Evolutionary conservation across 1,140 invertebrate species (phyloP), one percentile per base, ranked within the genome.

Genomic region (Tyrophagus putrescentiae): DNA sequence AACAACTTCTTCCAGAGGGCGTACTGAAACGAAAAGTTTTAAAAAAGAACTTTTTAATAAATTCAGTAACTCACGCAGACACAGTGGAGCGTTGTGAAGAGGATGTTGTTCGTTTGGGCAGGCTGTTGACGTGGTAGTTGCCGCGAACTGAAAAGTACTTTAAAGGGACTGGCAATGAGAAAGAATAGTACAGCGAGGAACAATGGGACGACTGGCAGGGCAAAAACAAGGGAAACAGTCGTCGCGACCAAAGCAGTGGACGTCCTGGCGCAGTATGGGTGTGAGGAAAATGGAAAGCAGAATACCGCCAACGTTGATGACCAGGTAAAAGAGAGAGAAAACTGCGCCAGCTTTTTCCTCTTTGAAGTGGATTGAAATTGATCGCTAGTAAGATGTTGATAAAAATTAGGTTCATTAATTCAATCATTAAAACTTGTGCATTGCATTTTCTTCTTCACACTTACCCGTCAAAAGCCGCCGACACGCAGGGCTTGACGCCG

Each of bases 101-200:
- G 74, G 31, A 94, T 76, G 70, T 93, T 94, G 29, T 87, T 89
- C 60, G 53, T 1, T 82, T 73, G 0, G 88, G 86, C 54, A 83
- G 76, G 65, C 81, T 80, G 11, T 85, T 81, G 45, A 75, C 80
- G 70, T 97, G 96, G 60, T 82, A 0, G 88, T 86, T 54, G 83
- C 76, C 65, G 81, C 80, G 11, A 85, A 81, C 45, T 75, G 80
- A 70, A 60, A 96, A 97, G 60, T 82, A 60, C 1, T 73, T 39
- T 13, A 39, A n/a, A 13, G n/a, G n/a, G 74, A 68, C 79, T 1
- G 73, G 91, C 91, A 62, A 76, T 63, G 23, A 84, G 70, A 69
- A 96, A 95, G 62, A 94, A 77, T 41, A 84, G 83, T 25, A 54
- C 57, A 16, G 74, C 69, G 39, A 72, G 23, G 9, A 74, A 42